phyloP scores from a whole-genome alignment of 2,797 vertebrate species.

The Botia kubotai region DNA sequence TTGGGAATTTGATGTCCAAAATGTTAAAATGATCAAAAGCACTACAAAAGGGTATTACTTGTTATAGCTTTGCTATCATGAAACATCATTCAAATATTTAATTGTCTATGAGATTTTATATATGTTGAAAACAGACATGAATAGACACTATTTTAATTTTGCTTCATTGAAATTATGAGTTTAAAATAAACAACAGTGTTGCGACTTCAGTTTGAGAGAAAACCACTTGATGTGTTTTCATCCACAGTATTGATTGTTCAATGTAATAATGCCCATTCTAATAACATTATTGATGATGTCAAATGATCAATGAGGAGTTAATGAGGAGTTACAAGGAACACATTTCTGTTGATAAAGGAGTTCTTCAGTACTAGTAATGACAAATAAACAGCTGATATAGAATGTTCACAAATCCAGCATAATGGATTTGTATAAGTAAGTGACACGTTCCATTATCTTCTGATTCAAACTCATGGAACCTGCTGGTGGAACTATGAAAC shows the following conservation, averaged over 20 bases:
- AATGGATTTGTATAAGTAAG: too few relatives aligned
- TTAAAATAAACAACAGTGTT: background rate
- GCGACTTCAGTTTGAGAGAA: background rate
- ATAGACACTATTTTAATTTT: background rate
- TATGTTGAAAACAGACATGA: too few relatives aligned
- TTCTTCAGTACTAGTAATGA: background rate
- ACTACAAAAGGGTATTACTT: too few relatives aligned
- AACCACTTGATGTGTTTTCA: background rate
- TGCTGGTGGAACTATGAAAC: background rate
- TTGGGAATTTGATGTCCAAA: background rate
- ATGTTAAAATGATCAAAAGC: background rate
- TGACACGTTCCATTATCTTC: background rate
- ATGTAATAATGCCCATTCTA: background rate
- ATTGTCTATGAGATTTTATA: too few relatives aligned
- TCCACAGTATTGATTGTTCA: background rate
- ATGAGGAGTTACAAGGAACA: background rate
- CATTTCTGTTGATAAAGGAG: background rate
- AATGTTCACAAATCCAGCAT: background rate
- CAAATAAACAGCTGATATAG: background rate
- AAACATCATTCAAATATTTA: too few relatives aligned
- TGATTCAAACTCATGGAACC: constrained; percentile 5
- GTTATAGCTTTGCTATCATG: too few relatives aligned
- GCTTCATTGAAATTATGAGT: background rate
- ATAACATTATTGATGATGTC: background rate
- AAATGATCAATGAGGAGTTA: background rate